Base-by-base conservation (phyloP, 2,888 invertebrate genomes). In the Zonitis immaculata region DNA sequence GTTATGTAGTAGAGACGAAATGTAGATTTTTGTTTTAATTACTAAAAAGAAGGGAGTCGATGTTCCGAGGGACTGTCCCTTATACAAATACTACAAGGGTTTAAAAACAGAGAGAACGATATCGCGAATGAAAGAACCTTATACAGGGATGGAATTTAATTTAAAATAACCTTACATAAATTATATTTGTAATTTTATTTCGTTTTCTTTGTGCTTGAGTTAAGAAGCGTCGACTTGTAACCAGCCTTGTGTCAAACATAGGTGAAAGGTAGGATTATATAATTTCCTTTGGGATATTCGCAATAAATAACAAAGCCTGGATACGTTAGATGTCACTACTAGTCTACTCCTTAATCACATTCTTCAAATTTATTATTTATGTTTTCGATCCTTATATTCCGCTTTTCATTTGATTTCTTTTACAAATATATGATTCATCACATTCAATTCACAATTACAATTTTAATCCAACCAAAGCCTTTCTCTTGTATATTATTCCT, bases 271-370 rank as follows among this genome's bases (percentile, higher is more conserved):
- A 63, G 69, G 71, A 72, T 73, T 73, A 73, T 70, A 71, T 75
- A 75, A 75, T 75, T 75, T 75, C 75, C 75, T 74, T 59, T 66
- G 75, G 75, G 74, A 75, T 60, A 60, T 56, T 59, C 55, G 55
- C 61, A 59, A 55, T 54, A 62, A 66, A 62, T 58, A 66, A 64
- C 61, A 60, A 64, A 62, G 57, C 60, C 60, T 52, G 60, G 60
- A 59, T 64, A 58, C 60, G 58, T 56, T 65, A 66, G 66, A 66
- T 69, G 69, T 69, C 69, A 69, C 67, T 66, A 65, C 65, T 58
- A 66, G 60, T 66, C 65, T 64, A 63, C 66, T 65, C 62, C 66
- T 68, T 69, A 69, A 69, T 69, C 69, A 66, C 69, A 65, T 68
- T 66, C 63, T 43, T 62, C 55, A 60, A 64, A 68, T 69, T 67